Evolutionary conservation across 2,888 invertebrate genomes (phyloP), one percentile per base, ranked within the genome.

Genomic region (Tortricodes alternella): DNA sequence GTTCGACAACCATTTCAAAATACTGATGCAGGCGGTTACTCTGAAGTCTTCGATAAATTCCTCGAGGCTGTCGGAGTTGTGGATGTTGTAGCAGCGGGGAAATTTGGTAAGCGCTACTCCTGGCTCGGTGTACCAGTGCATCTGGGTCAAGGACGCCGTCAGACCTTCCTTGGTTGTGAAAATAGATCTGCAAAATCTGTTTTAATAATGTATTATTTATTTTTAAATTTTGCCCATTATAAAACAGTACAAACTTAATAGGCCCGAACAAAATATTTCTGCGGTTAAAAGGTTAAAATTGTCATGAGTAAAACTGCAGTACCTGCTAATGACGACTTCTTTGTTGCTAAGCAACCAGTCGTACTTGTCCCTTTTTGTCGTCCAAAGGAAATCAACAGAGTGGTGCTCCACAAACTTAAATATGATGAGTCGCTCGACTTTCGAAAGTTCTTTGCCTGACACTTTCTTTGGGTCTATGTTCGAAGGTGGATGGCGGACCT

Each of bases 131-230:
- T 94, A 95, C 96, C 97, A 97, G 75, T 97, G 95, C 87, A 96
- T 94, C 76, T 97, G 96, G 46, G 94, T 94, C 32, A 97, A 83
- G 58, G 95, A 94, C 16, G 93, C 89, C 63, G 96, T 96, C 24
- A 97, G 82, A 2, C 97, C 97, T 80, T 97, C 97, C 92, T 98
- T 98, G 0, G 98, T 97, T 0, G 98, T 98, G 76, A 98, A 98
- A 48, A 95, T 93, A 0, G 97, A 96, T 69, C 96, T 93, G 65
- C 95, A 95, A 81, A 96, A 98, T 70, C 98, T 94, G 80, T 94
- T 94, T 51, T n/a, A 64, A 94, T 51, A 9, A 44, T 16, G 38
- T 29, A 19, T 19, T 3, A 43, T n/a, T n/a, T n/a, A n/a, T n/a
- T n/a, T n/a, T n/a, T n/a, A n/a, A n/a, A n/a, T n/a, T n/a, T n/a